Evolutionary conservation across 1,140 invertebrate species (phyloP).

Genomic region (Pteromalus puparum): DNA sequence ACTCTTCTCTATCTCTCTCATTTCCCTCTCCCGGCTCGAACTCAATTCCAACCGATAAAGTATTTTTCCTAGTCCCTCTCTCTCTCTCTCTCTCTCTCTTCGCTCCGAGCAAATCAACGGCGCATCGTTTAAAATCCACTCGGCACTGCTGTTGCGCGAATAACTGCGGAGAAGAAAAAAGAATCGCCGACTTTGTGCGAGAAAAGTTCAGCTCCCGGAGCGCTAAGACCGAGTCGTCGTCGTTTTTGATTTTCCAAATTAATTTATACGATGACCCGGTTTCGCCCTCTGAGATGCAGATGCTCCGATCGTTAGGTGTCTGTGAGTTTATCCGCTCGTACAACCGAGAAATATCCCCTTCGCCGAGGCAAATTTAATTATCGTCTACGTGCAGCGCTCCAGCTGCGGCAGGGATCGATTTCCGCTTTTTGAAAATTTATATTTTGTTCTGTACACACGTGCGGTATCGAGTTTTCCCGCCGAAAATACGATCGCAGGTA

Average conservation of each 20-base stretch:
- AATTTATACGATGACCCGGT: constrained; percentile 30
- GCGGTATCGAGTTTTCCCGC: no score
- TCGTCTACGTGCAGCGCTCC: neutral
- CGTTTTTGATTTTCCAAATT: constrained; percentile 12
- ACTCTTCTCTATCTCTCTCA: neutral
- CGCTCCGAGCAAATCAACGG: neutral
- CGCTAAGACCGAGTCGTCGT: neutral
- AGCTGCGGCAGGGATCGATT: neutral
- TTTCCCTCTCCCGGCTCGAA: neutral
- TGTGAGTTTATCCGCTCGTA: neutral
- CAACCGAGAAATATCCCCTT: neutral
- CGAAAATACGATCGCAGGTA: no score
- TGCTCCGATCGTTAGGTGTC: neutral
- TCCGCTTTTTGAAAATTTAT: no score
- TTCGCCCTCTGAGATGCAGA: neutral
- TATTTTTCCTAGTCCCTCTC: constrained; percentile 27
- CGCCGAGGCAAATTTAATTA: neutral
- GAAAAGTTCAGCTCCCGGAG: neutral
- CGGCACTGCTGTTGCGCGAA: neutral
- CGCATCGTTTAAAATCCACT: neutral
- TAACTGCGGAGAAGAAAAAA: neutral
- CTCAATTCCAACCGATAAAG: constrained; percentile 9
- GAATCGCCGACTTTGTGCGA: neutral
- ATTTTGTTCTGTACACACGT: no score
- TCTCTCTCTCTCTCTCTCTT: no score